Evolutionary conservation across 2,888 invertebrate genomes (phyloP).

Genomic region (Tupiocoris notatus): DNA sequence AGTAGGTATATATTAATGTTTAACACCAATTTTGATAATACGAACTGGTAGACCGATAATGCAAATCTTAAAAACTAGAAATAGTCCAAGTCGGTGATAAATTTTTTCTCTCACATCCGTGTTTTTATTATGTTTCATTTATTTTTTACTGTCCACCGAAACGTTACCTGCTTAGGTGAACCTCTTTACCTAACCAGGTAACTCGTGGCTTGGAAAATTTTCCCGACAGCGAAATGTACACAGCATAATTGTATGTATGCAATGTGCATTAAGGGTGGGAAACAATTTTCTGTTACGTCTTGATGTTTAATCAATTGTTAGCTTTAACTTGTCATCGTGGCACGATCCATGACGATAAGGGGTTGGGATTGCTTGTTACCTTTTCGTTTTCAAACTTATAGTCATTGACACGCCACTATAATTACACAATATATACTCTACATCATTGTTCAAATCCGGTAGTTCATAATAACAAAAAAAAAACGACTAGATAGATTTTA

Average conservation of each 20-base stretch:
- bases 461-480: neutral
- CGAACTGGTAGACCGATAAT: constrained; percentile 17
- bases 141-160: constrained; percentile 1
- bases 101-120: neutral
- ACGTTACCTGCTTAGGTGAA: constrained; percentile 41
- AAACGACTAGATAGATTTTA: neutral
- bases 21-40: constrained; percentile 27
- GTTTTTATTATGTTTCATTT: neutral
- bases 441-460: neutral
- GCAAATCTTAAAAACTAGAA: constrained; percentile 22
- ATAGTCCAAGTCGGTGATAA: neutral
- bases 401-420: constrained; percentile 25
- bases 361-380: constrained; percentile 47
- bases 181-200: constrained; percentile 44
- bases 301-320: neutral
- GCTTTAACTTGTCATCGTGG: constrained; percentile 10
- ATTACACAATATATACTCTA: no score
- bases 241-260: constrained; percentile 37
- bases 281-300: constrained; percentile 1
- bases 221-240: constrained; percentile 30
- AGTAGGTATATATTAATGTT: constrained; percentile 41
- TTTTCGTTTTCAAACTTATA: constrained; percentile 45
- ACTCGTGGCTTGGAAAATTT: constrained; percentile 16
- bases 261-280: constrained; percentile 28
- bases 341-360: constrained; percentile 41